These are phyloP conservation scores for Setophaga coronata DNA, from an alignment of 2,113 vertebrate species.

Conservation along the genomic window DNA sequence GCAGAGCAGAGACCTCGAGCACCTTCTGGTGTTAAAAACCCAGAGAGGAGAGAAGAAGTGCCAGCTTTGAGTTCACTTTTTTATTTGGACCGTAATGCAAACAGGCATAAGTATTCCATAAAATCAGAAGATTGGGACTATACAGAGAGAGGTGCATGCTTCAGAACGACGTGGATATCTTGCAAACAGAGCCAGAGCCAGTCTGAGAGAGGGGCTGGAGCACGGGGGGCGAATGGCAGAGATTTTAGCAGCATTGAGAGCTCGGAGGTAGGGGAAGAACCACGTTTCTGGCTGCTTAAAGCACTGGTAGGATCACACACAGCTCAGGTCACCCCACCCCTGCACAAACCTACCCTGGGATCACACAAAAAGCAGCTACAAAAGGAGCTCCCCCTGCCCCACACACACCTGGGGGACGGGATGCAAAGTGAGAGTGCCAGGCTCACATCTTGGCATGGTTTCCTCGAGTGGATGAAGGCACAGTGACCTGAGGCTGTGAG, in stretches of 20 bases:
- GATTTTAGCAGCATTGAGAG: conserved; percentile 71
- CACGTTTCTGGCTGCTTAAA: conserved; percentile 23
- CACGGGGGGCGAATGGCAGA: conserved; percentile 41
- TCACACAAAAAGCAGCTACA: accelerated
- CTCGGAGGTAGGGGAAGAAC: conserved; percentile 67
- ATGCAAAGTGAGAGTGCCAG: neutral
- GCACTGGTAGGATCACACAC: conserved; percentile 25
- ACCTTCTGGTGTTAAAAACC: neutral
- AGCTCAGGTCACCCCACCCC: neutral
- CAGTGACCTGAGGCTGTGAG: conserved; percentile 9
- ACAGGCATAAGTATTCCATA: conserved; percentile 80
- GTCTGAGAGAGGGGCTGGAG: conserved; percentile 59
- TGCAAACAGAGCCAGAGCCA: conserved; percentile 50
- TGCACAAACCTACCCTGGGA: neutral
- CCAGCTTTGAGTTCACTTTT: conserved; percentile 33
- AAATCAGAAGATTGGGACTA: conserved; percentile 66
- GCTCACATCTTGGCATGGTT: neutral
- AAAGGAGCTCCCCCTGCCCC: neutral
- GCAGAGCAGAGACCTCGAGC: neutral
- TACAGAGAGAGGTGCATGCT: conserved; percentile 77
- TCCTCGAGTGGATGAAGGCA: conserved; percentile 50
- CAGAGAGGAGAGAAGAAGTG: accelerated
- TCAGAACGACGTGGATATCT: conserved; percentile 60
- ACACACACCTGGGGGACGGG: neutral
- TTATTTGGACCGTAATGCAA: conserved; percentile 79